Evolutionary conservation across 2,113 vertebrate genomes (phyloP).

Genomic region (Falcunculus frontatus): DNA sequence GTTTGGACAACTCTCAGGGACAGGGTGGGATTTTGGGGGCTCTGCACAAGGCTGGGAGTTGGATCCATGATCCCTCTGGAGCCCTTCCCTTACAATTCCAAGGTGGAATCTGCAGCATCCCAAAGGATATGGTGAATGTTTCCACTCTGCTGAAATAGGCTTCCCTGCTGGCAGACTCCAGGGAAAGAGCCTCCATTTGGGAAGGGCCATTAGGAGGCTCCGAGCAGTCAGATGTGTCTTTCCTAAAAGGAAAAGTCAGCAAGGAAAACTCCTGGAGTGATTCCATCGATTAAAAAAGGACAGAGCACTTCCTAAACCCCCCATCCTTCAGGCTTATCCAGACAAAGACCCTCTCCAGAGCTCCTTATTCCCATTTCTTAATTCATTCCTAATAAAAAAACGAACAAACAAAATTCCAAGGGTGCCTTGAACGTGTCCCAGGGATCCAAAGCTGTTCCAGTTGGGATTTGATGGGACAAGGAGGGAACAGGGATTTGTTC

Average conservation of each 20-base stretch:
- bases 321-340: background rate
- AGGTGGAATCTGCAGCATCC: rapidly evolving
- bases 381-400: background rate
- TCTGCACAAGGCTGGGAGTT: no score
- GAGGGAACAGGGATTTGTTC: background rate
- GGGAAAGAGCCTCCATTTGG: conserved; percentile 33
- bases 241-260: conserved; percentile 47
- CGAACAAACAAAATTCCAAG: rapidly evolving
- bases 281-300: background rate
- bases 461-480: rapidly evolving
- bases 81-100: background rate
- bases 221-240: background rate
- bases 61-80: background rate
- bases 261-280: background rate
- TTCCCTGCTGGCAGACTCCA: conserved; percentile 88
- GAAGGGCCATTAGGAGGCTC: conserved; percentile 55
- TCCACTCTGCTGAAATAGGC: conserved; percentile 90
- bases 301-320: background rate
- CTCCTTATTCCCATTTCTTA: background rate
- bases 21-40: background rate
- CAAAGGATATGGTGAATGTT: conserved; percentile 95
- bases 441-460: background rate
- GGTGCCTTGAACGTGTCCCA: background rate
- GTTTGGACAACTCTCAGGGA: rapidly evolving
- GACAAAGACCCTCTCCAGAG: background rate